Evolutionary conservation across 2,113 vertebrate genomes (phyloP).

Genomic region (Ammodytes marinus): DNA sequence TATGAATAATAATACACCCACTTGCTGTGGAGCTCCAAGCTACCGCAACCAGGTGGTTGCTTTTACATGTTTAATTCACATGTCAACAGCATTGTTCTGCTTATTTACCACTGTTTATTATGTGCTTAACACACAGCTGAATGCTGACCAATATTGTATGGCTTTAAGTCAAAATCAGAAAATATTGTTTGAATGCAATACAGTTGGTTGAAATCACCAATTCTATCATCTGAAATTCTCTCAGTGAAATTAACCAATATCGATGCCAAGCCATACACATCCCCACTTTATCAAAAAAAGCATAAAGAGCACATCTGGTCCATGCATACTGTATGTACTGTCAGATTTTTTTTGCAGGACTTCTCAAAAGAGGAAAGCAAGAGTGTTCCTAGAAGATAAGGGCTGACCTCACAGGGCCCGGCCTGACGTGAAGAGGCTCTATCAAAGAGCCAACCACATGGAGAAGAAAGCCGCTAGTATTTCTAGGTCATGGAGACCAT

Average conservation of each 20-base stretch:
- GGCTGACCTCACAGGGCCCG: conserved; percentile 47
- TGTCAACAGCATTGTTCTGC: conserved; percentile 17
- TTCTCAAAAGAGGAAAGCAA: conserved; percentile 8
- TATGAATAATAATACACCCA: not conserved
- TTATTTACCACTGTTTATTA: conserved; percentile 11
- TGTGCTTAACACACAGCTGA: conserved; percentile 16
- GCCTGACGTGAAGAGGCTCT: conserved; percentile 54
- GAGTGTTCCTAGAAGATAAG: conserved; percentile 42
- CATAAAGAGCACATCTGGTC: not conserved
- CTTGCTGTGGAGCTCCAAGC: not conserved
- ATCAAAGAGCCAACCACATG: conserved; percentile 68
- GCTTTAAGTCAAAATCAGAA: not conserved
- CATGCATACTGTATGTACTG: not conserved
- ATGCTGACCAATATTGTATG: not conserved
- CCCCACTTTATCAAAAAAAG: not conserved
- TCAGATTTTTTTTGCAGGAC: not conserved
- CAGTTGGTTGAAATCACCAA: not conserved
- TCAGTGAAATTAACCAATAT: not conserved
- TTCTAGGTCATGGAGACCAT: conserved; percentile 71
- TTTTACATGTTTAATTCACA: conserved; percentile 13
- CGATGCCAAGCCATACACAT: not conserved
- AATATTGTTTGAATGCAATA: not conserved
- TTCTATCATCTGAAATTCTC: not conserved
- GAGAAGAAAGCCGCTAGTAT: conserved; percentile 55
- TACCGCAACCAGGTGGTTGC: not conserved